Base-by-base conservation (phyloP, 2,113 vertebrate genomes). In the Corvus moneduloides region DNA sequence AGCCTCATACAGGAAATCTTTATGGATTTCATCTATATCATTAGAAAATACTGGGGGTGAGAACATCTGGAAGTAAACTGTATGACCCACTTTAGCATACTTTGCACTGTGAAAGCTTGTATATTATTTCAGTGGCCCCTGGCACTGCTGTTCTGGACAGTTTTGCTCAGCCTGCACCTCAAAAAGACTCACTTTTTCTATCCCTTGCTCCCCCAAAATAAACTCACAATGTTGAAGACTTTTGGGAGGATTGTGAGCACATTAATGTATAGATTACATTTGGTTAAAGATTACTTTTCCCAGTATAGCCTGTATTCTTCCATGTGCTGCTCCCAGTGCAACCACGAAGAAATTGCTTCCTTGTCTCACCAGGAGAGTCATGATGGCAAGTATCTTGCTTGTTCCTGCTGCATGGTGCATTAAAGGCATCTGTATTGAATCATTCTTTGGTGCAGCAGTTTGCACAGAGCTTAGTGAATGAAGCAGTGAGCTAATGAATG, bases 401-500 rank as follows among this genome's bases (percentile, higher is more conserved):
- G 3, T 54, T 88, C 63, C 46, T 87, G 72, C 88, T 86, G 7
- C 12, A 8, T 46, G 83, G 35, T 61, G 75, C 39, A 63, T 67
- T 92, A 77, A 88, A 88, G 80, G 52, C 79, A 64, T 81, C 95
- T 93, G 73, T 66, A 78, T 72, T 89, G 88, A 90, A 92, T 96
- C 94, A 94, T 78, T 90, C 92, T 54, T 68, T 93, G 89, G 68
- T 84, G 85, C 88, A 91, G 93, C 78, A 62, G 55, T 85, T 88
- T 76, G 72, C 74, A 35, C 79, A 52, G 0, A 1, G 79, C 90
- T 68, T 41, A 64, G 73, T 96, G 96, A 96, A 96, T 97, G 96
- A 92, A 97, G 85, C 83, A 96, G 93, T 92, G 83, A 97, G 73
- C 79, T 96, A 93, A 94, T 96, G 96, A 97, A 96, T 96, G 94